These are phyloP conservation scores for Echinarachnius parma DNA, from an alignment of 53 echinoderm and acorn worm genomes.

Conservation along the genomic window DNA sequence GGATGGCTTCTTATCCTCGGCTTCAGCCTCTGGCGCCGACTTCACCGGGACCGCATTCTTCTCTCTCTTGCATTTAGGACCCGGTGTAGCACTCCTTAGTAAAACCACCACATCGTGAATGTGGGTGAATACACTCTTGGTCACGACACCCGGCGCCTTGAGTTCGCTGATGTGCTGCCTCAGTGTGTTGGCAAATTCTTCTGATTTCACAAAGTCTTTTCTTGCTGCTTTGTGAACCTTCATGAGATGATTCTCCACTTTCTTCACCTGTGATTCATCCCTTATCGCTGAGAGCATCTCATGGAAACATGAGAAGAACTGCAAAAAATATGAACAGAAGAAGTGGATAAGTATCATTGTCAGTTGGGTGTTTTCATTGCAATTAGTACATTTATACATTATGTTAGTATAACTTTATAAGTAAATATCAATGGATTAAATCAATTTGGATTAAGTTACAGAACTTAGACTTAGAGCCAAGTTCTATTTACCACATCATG, in stretches of 20 bases:
- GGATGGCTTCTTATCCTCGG: neutral
- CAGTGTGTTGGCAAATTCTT: slow-evolving; percentile 56
- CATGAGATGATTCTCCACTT: slow-evolving; percentile 43
- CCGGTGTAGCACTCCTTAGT: slow-evolving; percentile 27
- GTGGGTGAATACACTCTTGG: slow-evolving; percentile 54
- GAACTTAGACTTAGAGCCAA: too few relatives aligned
- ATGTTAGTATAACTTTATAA: too few relatives aligned
- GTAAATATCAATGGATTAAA: too few relatives aligned
- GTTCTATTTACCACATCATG: too few relatives aligned
- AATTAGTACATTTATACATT: too few relatives aligned
- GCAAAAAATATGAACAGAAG: slow-evolving; percentile 3
- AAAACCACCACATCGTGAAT: slow-evolving; percentile 64
- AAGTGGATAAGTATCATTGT: neutral
- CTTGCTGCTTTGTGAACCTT: slow-evolving; percentile 50
- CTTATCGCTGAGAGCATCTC: slow-evolving; percentile 22
- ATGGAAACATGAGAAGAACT: slow-evolving; percentile 68
- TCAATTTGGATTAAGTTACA: too few relatives aligned
- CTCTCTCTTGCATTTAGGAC: neutral
- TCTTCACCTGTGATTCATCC: slow-evolving; percentile 37
- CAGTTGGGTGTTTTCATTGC: neutral
- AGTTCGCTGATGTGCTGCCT: slow-evolving; percentile 51
- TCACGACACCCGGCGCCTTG: slow-evolving; percentile 32
- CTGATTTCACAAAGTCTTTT: slow-evolving; percentile 53
- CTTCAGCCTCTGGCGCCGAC: neutral
- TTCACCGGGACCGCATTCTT: neutral